phyloP scores from a whole-genome alignment of 2,888 invertebrate species.

The Cryptocheilus praepositus region DNA sequence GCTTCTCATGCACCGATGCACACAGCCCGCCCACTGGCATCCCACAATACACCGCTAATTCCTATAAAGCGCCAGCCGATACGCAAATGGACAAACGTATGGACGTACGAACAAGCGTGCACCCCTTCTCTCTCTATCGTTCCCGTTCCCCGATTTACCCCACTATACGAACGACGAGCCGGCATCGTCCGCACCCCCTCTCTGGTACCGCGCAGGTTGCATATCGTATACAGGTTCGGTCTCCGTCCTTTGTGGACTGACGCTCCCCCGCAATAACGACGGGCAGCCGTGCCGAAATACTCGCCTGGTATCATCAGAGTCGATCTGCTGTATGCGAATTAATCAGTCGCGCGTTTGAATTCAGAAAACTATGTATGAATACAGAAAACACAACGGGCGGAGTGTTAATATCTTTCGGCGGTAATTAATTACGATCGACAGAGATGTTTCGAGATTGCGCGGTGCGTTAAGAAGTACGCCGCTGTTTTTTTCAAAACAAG shows the following conservation, averaged over 20 bases:
- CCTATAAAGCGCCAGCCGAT: conserved; percentile 71
- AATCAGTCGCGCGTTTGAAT: too few relatives aligned
- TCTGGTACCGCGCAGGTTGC: conserved; percentile 30
- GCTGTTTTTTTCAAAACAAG: too few relatives aligned
- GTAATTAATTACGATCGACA: too few relatives aligned
- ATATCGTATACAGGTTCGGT: conserved; percentile 27
- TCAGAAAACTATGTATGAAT: too few relatives aligned
- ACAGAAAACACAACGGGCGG: too few relatives aligned
- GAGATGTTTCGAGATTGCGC: too few relatives aligned
- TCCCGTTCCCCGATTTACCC: neutral
- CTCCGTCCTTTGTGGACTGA: conserved; percentile 46
- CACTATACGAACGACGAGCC: conserved; percentile 19
- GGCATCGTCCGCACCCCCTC: conserved; percentile 24
- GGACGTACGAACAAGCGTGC: conserved; percentile 58
- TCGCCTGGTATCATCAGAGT: conserved; percentile 36
- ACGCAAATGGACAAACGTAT: conserved; percentile 73
- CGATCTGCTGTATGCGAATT: conserved; percentile 13
- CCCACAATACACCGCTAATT: conserved; percentile 74
- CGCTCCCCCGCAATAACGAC: conserved; percentile 61
- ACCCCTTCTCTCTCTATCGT: conserved; percentile 47
- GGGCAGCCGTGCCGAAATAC: conserved; percentile 55
- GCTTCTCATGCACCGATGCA: conserved; percentile 66
- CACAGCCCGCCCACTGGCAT: conserved; percentile 68
- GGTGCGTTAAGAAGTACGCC: too few relatives aligned
- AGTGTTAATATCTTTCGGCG: too few relatives aligned